phyloP scores from a whole-genome alignment of 2,113 vertebrate species.

The Rana temporaria region DNA sequence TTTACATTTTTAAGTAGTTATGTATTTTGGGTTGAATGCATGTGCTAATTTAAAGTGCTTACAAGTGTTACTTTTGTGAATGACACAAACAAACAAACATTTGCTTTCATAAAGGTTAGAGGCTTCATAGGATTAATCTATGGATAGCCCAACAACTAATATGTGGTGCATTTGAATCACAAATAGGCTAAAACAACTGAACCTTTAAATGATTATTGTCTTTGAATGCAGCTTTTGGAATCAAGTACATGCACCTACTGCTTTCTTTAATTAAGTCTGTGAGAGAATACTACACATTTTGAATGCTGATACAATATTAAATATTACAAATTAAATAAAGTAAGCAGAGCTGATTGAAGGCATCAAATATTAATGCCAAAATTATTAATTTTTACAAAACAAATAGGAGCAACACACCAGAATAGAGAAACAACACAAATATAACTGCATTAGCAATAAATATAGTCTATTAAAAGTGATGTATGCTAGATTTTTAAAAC shows the following conservation, averaged over 20 bases:
- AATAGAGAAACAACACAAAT: conserved; percentile 2
- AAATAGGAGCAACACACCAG: conserved; percentile 1
- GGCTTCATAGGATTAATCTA: conserved; percentile 51
- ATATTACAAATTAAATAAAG: conserved; percentile 37
- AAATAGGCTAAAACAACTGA: conserved; percentile 55
- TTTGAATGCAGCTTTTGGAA: conserved; percentile 1
- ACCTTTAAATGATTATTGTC: conserved; percentile 55
- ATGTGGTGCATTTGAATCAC: conserved; percentile 40
- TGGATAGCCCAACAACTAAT: conserved; percentile 46
- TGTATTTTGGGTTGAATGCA: too few species aligned
- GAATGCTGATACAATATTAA: conserved; percentile 38
- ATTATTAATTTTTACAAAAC: conserved; percentile 11
- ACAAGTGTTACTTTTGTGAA: too few species aligned
- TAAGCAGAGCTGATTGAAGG: neutral
- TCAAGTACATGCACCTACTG: conserved; percentile 47
- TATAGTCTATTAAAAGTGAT: neutral
- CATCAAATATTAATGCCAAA: conserved; percentile 37
- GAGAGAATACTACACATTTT: conserved; percentile 47
- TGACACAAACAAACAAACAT: neutral
- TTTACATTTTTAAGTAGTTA: too few species aligned
- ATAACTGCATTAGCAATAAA: neutral
- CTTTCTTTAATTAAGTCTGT: conserved; percentile 60
- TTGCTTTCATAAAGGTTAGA: neutral
- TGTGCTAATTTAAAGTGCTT: conserved; percentile 33
- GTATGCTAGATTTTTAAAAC: too few species aligned